Evolutionary conservation across 2,888 invertebrate genomes (phyloP).

Genomic region (Neocrepidodera transversa): DNA sequence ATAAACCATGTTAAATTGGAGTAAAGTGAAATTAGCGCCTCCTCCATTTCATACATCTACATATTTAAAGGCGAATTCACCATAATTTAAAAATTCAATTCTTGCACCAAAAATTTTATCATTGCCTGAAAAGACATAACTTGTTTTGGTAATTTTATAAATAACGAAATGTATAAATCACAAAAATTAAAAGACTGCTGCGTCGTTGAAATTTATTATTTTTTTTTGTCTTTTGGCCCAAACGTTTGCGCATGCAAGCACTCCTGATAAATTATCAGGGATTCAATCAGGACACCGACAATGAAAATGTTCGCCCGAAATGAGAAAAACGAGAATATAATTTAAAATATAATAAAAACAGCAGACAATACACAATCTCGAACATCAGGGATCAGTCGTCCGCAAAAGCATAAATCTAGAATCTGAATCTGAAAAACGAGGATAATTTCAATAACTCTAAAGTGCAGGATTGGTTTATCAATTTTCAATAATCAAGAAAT

Average conservation of each 20-base stretch:
- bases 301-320: slow-evolving; percentile 30
- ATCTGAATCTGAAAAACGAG: slow-evolving; percentile 50
- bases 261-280: slow-evolving; percentile 24
- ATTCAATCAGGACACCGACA: slow-evolving; percentile 27
- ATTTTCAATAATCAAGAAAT: slow-evolving; percentile 27
- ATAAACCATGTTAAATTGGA: no score
- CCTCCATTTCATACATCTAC: no score
- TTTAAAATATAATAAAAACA: slow-evolving; percentile 36
- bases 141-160: no score
- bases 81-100: no score
- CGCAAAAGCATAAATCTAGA: slow-evolving; percentile 51
- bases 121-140: no score
- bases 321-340: slow-evolving; percentile 29
- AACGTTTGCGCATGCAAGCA: slow-evolving; percentile 4
- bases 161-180: no score
- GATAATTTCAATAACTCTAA: slow-evolving; percentile 52
- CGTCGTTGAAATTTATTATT: no score
- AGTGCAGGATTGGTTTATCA: slow-evolving; percentile 8
- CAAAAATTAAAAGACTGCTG: no score
- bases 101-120: no score
- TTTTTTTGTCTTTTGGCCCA: not conserved
- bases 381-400: slow-evolving; percentile 35
- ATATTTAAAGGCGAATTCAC: no score
- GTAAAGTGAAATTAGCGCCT: no score
- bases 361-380: slow-evolving; percentile 38